These are phyloP conservation scores for Cryptoprocta ferox DNA, from an alignment of 2,797 vertebrate genomes.

Conservation along the genomic window DNA sequence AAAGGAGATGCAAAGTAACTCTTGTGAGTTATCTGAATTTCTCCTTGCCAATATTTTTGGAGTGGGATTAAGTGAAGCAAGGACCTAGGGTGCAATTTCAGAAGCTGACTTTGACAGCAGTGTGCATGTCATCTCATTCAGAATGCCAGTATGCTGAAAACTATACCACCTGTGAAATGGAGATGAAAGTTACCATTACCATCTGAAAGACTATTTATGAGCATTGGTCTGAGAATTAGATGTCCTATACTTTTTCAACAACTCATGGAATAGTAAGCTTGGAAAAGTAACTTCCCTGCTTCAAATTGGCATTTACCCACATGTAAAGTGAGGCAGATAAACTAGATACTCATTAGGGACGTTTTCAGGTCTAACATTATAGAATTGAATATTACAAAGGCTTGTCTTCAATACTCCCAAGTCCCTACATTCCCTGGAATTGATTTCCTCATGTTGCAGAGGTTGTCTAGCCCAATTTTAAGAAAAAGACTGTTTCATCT, in stretches of 20 bases:
- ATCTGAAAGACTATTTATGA: not conserved
- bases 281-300: not conserved
- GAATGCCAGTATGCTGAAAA: not conserved
- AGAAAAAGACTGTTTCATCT: not conserved
- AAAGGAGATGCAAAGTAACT: not conserved
- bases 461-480: not conserved
- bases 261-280: not conserved
- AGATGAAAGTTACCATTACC: not conserved
- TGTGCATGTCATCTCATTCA: not conserved
- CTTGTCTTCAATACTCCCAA: not conserved
- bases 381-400: not conserved
- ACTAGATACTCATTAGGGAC: not conserved
- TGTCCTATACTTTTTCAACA: not conserved
- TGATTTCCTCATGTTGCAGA: not conserved
- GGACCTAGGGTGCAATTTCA: not conserved
- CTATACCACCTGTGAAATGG: not conserved
- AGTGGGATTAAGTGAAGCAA: not conserved
- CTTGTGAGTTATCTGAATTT: not conserved
- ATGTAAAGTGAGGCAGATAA: not conserved
- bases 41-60: not conserved
- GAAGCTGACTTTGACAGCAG: not conserved
- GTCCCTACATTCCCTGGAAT: no score
- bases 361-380: not conserved
- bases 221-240: not conserved
- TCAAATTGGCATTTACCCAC: no score